A percentile compares a stretch with the other conserved stretches of the same genome.
Evolutionary conservation across 1,140 invertebrate species (phyloP).

Genomic region (Diachasmimorpha longicaudata): DNA sequence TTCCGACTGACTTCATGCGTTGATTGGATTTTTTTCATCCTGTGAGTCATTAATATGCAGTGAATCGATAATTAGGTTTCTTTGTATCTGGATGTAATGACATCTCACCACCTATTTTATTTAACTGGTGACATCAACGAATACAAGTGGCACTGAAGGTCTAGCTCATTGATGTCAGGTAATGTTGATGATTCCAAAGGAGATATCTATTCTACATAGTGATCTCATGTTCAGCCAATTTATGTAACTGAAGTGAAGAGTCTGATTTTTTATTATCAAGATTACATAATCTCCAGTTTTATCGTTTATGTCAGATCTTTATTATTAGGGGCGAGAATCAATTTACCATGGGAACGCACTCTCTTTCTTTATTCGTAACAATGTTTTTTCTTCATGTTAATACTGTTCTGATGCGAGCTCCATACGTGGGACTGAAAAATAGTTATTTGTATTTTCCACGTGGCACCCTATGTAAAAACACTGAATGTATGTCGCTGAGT

Average conservation of each 20-base stretch:
- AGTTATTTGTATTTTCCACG: conserved; percentile 4
- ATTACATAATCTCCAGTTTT: neutral
- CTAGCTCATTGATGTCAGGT: conserved; percentile 28
- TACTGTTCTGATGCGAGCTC: neutral
- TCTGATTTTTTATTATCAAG: neutral
- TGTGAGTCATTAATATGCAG: neutral
- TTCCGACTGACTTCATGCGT: neutral
- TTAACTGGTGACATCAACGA: conserved; percentile 50
- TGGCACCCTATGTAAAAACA: neutral
- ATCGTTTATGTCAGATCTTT: too few relatives aligned
- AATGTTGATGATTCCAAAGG: conserved; percentile 25
- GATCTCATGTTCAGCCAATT: conserved; percentile 41
- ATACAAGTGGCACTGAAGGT: conserved; percentile 43
- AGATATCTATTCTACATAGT: conserved; percentile 36
- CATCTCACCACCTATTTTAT: conserved; percentile 40
- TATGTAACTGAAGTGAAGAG: conserved; percentile 21
- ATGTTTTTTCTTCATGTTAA: too few relatives aligned
- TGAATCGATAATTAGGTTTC: neutral
- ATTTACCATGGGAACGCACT: too few relatives aligned
- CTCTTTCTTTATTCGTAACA: too few relatives aligned
- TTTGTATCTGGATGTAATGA: neutral
- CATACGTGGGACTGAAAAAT: neutral
- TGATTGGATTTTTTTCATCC: neutral
- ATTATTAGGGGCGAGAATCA: too few relatives aligned
- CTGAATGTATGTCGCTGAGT: neutral